phyloP scores from a whole-genome alignment of 2,113 vertebrate species.

The Apistogramma diplotaenia region DNA sequence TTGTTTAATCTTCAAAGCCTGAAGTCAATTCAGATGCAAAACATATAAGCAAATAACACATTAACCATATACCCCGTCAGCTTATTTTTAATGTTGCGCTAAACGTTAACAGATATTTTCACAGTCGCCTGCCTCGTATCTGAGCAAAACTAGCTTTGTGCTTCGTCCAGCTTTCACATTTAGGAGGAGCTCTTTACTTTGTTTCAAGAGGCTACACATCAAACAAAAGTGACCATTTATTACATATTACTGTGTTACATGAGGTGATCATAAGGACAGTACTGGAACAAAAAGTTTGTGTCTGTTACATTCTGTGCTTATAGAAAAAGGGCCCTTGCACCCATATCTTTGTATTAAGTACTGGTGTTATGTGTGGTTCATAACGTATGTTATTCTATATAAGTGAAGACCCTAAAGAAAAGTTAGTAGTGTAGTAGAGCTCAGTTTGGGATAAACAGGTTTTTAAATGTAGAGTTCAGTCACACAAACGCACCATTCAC shows the following conservation, averaged over 20 bases:
- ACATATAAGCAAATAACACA: background rate
- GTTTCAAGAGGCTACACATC: background rate
- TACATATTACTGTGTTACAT: background rate
- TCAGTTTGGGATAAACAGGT: background rate
- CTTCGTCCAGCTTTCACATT: background rate
- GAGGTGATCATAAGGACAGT: background rate
- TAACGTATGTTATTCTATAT: background rate
- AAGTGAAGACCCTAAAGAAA: background rate
- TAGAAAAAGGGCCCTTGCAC: background rate
- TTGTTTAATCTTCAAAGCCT: background rate
- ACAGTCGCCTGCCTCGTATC: too few relatives aligned
- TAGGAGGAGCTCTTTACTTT: background rate
- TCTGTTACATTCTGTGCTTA: background rate
- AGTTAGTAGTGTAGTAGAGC: background rate
- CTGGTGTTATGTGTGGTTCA: background rate
- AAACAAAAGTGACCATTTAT: background rate
- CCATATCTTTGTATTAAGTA: background rate
- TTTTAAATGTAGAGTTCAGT: background rate
- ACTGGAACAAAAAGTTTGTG: background rate
- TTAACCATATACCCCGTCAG: background rate
- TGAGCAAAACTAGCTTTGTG: too few relatives aligned
- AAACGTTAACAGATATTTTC: background rate
- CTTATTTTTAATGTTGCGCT: background rate
- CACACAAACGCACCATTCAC: too few relatives aligned
- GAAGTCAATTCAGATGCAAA: background rate